Evolutionary conservation across 2,113 vertebrate genomes (phyloP).

Genomic region (Notothenia coriiceps): DNA sequence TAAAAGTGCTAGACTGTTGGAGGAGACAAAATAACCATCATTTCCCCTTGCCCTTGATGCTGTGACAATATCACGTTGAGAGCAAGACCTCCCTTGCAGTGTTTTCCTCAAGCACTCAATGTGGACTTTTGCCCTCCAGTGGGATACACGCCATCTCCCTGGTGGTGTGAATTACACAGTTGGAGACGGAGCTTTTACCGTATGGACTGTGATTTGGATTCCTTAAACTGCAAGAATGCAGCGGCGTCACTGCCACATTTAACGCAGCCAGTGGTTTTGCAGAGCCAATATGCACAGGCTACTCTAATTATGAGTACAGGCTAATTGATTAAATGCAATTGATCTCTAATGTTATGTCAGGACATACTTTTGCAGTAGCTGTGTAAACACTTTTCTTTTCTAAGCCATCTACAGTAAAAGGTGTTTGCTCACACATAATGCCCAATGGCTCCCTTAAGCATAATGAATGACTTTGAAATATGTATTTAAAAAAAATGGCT

Average conservation of each 20-base stretch:
- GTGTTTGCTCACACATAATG: background rate
- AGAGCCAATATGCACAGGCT: background rate
- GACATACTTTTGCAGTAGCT: background rate
- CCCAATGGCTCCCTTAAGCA: background rate
- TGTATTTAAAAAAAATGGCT: too few relatives aligned
- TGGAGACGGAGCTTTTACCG: conserved; percentile 28
- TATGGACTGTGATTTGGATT: conserved; percentile 24
- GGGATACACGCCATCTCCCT: conserved; percentile 6
- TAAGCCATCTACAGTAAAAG: background rate
- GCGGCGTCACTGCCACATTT: background rate
- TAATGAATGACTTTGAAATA: conserved; percentile 10
- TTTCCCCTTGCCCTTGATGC: too few relatives aligned
- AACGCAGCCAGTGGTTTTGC: background rate
- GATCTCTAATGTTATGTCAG: conserved; percentile 4
- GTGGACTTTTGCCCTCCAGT: conserved; percentile 24
- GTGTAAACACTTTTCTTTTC: background rate
- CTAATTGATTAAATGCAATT: background rate
- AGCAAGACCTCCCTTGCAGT: conserved; percentile 1
- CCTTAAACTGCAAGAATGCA: conserved; percentile 31
- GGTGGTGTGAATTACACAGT: conserved; percentile 42
- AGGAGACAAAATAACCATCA: too few relatives aligned
- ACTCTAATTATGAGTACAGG: background rate
- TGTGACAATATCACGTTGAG: background rate
- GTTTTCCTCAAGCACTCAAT: conserved; percentile 20
- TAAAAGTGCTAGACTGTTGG: background rate